A percentile compares a stretch with the other conserved stretches of the same genome.
Evolutionary conservation across 2,888 invertebrate species (phyloP).

Genomic region (Gymnocheta viridis): DNA sequence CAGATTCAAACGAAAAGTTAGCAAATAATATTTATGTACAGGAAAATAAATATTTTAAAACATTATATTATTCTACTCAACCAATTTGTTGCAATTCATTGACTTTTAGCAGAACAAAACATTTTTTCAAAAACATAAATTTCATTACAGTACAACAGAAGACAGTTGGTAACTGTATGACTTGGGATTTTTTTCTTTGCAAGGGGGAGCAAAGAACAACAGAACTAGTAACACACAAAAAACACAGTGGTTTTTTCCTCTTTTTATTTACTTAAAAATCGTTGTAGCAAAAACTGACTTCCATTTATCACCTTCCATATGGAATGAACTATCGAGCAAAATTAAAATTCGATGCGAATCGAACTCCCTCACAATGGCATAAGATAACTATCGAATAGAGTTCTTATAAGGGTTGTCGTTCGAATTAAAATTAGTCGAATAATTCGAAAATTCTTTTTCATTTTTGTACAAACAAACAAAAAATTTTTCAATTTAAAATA

Average conservation of each 20-base stretch:
- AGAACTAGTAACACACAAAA: background rate
- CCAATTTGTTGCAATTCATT: slow-evolving; percentile 80
- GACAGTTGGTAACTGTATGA: slow-evolving; percentile 59
- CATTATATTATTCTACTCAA: slow-evolving; percentile 55
- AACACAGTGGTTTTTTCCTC: slow-evolving; percentile 9
- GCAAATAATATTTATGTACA: slow-evolving; percentile 9
- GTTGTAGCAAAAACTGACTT: too few species aligned
- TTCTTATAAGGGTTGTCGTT: too few species aligned
- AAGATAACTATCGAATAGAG: too few species aligned
- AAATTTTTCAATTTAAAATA: too few species aligned
- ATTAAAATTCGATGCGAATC: too few species aligned
- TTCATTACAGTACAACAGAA: slow-evolving; percentile 59
- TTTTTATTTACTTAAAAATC: too few species aligned
- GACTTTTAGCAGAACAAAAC: slow-evolving; percentile 75
- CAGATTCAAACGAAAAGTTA: background rate
- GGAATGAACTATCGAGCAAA: too few species aligned
- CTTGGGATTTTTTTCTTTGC: background rate
- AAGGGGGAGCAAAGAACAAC: background rate
- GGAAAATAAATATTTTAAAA: slow-evolving; percentile 28
- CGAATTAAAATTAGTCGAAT: too few species aligned
- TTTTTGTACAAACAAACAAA: too few species aligned
- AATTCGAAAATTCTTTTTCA: too few species aligned
- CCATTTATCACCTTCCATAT: too few species aligned
- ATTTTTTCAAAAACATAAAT: slow-evolving; percentile 76
- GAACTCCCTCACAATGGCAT: too few species aligned